These are phyloP conservation scores for Oenanthe oenanthe DNA, from an alignment of 2,113 vertebrate genomes.

Conservation along the genomic window DNA sequence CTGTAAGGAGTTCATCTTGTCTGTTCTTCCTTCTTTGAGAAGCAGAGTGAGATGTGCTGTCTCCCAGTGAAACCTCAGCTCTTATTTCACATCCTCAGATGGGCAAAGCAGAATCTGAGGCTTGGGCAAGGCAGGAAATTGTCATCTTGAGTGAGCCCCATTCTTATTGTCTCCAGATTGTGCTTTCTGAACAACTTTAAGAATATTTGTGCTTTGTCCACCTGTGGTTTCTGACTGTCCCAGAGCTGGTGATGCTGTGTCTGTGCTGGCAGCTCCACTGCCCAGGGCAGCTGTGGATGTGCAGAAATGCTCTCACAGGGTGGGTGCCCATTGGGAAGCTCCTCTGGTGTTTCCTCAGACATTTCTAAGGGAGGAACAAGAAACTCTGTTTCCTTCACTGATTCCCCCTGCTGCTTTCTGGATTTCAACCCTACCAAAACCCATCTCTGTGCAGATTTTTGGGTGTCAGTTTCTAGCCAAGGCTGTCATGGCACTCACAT, in stretches of 20 bases:
- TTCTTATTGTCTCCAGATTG: neutral
- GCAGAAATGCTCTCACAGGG: accelerated
- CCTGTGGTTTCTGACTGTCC: neutral
- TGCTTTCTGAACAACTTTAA: neutral
- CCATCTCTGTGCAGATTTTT: neutral
- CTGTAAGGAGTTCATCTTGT: neutral
- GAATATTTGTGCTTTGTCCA: neutral
- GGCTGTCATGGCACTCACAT: neutral
- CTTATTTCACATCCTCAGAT: accelerated
- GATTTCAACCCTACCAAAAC: neutral
- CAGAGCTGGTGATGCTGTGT: accelerated
- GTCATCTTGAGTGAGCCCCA: accelerated
- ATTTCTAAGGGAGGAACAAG: neutral
- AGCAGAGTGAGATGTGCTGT: accelerated
- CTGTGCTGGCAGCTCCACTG: neutral
- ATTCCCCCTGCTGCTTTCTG: neutral
- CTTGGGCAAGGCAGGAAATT: neutral
- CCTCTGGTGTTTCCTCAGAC: no score
- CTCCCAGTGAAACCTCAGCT: no score
- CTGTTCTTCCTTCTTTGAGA: neutral
- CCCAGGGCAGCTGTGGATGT: accelerated
- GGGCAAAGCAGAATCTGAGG: neutral
- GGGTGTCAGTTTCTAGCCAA: neutral
- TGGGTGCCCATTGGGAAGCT: accelerated
- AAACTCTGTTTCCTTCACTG: accelerated